Percentiles rank a stretch among this genome's conserved stretches.
These are phyloP conservation scores for Furcifer pardalis DNA, from an alignment of 2,797 vertebrate genomes.

Conservation along the genomic window DNA sequence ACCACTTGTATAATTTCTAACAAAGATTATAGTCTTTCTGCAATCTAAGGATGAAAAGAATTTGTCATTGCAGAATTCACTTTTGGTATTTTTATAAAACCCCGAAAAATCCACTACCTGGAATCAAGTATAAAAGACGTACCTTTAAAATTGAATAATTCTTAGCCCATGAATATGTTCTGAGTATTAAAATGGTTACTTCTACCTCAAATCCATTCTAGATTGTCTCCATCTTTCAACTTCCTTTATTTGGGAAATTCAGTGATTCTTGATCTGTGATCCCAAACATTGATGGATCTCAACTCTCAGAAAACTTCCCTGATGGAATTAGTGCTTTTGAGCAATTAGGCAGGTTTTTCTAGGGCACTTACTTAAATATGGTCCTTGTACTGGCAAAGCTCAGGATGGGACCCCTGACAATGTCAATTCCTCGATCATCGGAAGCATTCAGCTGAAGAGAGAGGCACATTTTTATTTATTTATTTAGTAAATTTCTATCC, in stretches of 20 bases:
- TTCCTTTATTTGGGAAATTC: background rate
- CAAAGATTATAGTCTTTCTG: background rate
- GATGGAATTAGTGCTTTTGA: background rate
- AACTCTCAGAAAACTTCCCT: no score
- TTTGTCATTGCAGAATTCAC: no score
- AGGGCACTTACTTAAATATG: constrained; percentile 90
- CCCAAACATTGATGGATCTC: no score
- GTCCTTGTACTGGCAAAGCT: constrained; percentile 97
- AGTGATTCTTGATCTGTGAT: background rate
- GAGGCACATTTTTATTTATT: no score
- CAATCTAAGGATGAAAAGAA: background rate
- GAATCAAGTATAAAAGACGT: background rate
- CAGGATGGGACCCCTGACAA: constrained; percentile 91
- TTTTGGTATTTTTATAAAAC: background rate
- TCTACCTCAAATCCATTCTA: background rate
- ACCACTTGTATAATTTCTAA: background rate
- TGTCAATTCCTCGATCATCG: constrained; percentile 94
- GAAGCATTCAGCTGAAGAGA: constrained; percentile 91
- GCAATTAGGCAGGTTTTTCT: background rate
- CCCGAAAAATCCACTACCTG: background rate
- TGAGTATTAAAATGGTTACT: background rate
- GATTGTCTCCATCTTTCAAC: background rate
- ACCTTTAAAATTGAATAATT: background rate
- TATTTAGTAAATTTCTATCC: no score
- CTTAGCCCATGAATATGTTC: background rate